Conservation (phyloP, 2,113 vertebrate species). For the Podiceps cristatus region DNA sequence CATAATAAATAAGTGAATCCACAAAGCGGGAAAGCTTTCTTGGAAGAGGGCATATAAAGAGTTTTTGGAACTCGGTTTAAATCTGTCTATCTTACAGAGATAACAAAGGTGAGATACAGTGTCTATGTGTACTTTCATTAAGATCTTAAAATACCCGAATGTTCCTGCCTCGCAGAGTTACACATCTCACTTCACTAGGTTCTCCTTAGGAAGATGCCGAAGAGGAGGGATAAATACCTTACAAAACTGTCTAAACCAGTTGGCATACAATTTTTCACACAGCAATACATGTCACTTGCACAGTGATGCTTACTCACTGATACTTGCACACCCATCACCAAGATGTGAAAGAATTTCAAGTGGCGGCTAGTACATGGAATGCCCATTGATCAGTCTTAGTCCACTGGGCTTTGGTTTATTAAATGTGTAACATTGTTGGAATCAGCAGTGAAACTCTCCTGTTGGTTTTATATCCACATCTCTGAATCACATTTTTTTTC, state of each 20-base stretch:
- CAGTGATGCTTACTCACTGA: not conserved
- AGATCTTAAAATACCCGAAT: not conserved
- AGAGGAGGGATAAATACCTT: not conserved
- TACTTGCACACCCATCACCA: rapidly evolving
- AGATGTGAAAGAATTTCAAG: not conserved
- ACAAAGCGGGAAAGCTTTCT: not conserved
- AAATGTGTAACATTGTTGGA: not conserved
- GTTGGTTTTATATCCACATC: not conserved
- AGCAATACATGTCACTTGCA: not conserved
- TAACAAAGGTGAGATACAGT: not conserved
- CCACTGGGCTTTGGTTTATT: not conserved
- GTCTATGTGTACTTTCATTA: not conserved
- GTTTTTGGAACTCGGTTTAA: not conserved
- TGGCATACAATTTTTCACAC: not conserved
- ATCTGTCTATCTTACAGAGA: not conserved
- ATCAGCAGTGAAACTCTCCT: not conserved
- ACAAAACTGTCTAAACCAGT: not conserved
- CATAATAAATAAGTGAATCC: not conserved
- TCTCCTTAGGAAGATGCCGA: not conserved
- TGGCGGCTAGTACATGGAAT: too few relatives aligned
- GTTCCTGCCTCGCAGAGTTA: not conserved
- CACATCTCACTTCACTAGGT: not conserved
- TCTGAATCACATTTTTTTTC: not conserved
- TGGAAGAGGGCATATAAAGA: not conserved
- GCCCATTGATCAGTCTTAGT: not conserved